Evolutionary conservation across 2,113 vertebrate genomes (phyloP).

Genomic region (Uria lomvia): DNA sequence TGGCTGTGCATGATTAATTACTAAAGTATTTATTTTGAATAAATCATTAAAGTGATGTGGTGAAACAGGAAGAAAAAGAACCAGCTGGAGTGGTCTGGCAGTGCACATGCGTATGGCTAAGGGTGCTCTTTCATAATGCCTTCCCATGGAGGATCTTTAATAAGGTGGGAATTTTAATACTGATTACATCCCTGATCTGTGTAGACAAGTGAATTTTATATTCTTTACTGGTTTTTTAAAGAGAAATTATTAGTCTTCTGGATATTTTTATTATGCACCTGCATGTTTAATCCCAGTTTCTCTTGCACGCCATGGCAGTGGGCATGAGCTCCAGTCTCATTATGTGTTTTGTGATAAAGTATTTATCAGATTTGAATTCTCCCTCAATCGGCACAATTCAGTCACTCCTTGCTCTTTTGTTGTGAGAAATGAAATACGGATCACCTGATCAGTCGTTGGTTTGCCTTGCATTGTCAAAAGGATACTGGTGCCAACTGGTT

Average conservation of each 20-base stretch:
- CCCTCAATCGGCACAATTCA: not conserved
- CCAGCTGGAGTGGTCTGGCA: not conserved
- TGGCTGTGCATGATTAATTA: not conserved
- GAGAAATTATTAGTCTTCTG: not conserved
- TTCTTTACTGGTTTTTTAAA: not conserved
- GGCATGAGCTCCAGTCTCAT: not conserved
- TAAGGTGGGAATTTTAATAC: not conserved
- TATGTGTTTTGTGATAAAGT: not conserved
- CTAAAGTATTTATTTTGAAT: not conserved
- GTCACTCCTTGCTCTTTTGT: not conserved
- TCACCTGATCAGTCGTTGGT: not conserved
- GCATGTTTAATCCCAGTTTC: not conserved
- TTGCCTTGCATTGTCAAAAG: not conserved
- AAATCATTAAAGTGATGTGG: not conserved
- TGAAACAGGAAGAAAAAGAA: not conserved
- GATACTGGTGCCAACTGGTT: not conserved
- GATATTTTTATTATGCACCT: not conserved
- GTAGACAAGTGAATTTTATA: not conserved
- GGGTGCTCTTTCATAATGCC: not conserved
- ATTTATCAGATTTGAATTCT: constrained; percentile 7
- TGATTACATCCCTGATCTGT: not conserved
- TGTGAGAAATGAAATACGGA: not conserved
- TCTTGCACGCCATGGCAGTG: not conserved
- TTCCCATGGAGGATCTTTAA: not conserved
- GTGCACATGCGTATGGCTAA: not conserved